Conservation (phyloP, 2,797 vertebrate species). For the Sebastes hopkinsi region DNA sequence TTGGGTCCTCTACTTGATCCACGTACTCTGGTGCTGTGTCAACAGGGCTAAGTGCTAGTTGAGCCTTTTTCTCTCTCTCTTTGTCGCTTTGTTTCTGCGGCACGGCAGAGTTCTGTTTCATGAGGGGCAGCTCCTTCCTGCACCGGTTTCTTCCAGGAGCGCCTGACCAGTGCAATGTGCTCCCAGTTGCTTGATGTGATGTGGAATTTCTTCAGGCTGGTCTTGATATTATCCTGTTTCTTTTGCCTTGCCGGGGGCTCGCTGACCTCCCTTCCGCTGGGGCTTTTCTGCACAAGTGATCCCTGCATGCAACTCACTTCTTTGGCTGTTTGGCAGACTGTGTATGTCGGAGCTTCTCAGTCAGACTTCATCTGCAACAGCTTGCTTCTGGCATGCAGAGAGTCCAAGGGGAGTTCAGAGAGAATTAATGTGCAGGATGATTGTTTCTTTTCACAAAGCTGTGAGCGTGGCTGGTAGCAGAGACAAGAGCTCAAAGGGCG, state of each 20-base stretch:
- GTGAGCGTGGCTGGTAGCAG: not conserved
- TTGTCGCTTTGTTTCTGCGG: too few species aligned
- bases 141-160: too few species aligned
- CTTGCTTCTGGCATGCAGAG: conserved; percentile 16
- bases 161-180: too few species aligned
- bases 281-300: not conserved
- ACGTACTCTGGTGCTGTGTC: too few species aligned
- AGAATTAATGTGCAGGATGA: conserved; percentile 17
- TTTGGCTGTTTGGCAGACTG: conserved; percentile 1
- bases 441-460: conserved; percentile 26
- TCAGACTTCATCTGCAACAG: not conserved
- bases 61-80: not conserved
- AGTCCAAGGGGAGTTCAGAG: conserved; percentile 24
- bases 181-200: too few species aligned
- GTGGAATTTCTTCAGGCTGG: too few species aligned
- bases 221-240: too few species aligned
- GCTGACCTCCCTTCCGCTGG: too few species aligned
- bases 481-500: conserved; percentile 5
- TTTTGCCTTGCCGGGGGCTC: too few species aligned
- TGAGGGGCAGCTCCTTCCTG: fast-evolving
- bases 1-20: too few species aligned
- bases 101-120: fast-evolving
- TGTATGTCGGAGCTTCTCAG: not conserved
- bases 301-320: not conserved
- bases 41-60: too few species aligned